Conservation (phyloP, 2,888 invertebrate genomes). For the Drosophila incognita region DNA sequence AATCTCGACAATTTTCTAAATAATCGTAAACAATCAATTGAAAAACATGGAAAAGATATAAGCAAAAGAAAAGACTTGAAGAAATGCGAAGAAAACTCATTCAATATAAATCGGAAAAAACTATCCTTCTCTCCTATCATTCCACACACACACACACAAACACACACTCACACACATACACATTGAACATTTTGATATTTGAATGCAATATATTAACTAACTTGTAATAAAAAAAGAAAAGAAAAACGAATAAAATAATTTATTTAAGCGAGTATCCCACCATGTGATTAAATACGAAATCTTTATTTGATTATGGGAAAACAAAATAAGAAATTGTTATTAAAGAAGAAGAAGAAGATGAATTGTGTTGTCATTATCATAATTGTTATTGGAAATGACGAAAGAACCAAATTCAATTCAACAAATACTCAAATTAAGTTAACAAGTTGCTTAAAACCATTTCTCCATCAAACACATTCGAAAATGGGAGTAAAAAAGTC, state of each 20-base stretch:
- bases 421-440: constrained; percentile 14
- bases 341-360: background rate
- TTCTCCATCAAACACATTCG: constrained; percentile 17
- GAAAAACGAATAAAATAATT: background rate
- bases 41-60: constrained; percentile 16
- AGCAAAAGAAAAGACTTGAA: constrained; percentile 35
- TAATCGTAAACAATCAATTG: constrained; percentile 43
- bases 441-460: constrained; percentile 6
- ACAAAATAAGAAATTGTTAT: no score
- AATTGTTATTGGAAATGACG: constrained; percentile 8
- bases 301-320: no score
- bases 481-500: constrained; percentile 33
- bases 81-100: constrained; percentile 10
- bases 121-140: constrained; percentile 21
- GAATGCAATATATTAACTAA: constrained; percentile 19
- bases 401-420: constrained; percentile 23
- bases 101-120: constrained; percentile 40
- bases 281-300: no score
- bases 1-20: background rate
- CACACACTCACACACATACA: constrained; percentile 24
- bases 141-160: constrained; percentile 6
- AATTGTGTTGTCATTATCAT: constrained; percentile 12
- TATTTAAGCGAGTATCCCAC: no score
- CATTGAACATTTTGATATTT: constrained; percentile 25
- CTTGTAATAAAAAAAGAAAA: constrained; percentile 10